Percentiles rank a stretch among this genome's conserved stretches.
Conservation (phyloP, 2,888 invertebrate species). For the Stictocephala bisonia region DNA sequence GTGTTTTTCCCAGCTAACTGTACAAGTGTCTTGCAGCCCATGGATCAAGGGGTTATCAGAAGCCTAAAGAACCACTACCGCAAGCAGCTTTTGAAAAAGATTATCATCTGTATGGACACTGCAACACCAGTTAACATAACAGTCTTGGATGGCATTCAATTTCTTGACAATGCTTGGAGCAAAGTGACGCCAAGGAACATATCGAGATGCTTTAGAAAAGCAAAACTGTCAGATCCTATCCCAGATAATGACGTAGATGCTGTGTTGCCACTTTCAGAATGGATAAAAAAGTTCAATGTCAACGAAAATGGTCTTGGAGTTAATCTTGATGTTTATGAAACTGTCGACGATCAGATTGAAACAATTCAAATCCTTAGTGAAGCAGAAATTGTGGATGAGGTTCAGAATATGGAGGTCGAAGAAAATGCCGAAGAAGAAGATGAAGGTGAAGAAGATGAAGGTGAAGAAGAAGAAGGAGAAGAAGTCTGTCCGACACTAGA, state of each 20-base stretch:
- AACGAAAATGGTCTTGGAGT: background rate
- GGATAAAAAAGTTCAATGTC: slow-evolving; percentile 16
- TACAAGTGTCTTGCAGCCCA: slow-evolving; percentile 40
- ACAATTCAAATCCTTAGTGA: slow-evolving; percentile 22
- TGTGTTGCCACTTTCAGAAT: slow-evolving; percentile 24
- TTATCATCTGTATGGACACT: background rate
- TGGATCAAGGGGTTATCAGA: slow-evolving; percentile 43
- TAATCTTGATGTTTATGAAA: slow-evolving; percentile 10
- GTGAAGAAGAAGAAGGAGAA: slow-evolving; percentile 15
- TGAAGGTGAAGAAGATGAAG: too few relatives aligned
- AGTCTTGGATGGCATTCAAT: slow-evolving; percentile 12
- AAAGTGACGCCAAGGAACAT: background rate
- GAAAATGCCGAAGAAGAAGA: slow-evolving; percentile 6
- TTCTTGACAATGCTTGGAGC: background rate
- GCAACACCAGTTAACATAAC: background rate
- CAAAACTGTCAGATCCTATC: slow-evolving; percentile 8
- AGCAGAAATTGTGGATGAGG: slow-evolving; percentile 3
- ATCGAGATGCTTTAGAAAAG: slow-evolving; percentile 16
- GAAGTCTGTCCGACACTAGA: background rate
- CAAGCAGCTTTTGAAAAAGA: slow-evolving; percentile 15
- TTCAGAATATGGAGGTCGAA: slow-evolving; percentile 22
- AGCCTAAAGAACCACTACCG: slow-evolving; percentile 21
- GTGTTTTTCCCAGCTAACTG: slow-evolving; percentile 51
- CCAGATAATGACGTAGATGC: slow-evolving; percentile 7
- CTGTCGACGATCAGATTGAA: slow-evolving; percentile 13